These are phyloP conservation scores for Formica aserva DNA, from an alignment of 2,888 invertebrate genomes.

Conservation along the genomic window DNA sequence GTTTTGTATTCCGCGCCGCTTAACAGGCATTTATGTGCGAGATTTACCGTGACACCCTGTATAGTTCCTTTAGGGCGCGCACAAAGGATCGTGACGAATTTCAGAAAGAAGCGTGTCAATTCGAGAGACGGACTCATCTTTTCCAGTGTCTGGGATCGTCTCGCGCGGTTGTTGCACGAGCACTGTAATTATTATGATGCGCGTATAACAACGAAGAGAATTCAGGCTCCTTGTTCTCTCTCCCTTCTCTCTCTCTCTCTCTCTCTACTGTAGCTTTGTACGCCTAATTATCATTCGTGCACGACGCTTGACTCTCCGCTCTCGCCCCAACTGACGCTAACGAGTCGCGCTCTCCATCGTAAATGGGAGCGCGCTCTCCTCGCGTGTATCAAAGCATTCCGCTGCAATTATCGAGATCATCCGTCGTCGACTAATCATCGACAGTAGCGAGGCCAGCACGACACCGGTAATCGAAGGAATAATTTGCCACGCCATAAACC, in stretches of 20 bases:
- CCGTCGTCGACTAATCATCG: slow-evolving; percentile 52
- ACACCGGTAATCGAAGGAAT: slow-evolving; percentile 59
- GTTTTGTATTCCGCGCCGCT: neutral
- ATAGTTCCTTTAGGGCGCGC: slow-evolving; percentile 23
- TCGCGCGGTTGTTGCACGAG: slow-evolving; percentile 32
- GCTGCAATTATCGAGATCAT: slow-evolving; percentile 63
- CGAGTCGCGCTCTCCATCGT: slow-evolving; percentile 67
- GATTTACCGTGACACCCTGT: slow-evolving; percentile 22
- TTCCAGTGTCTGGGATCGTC: slow-evolving; percentile 31
- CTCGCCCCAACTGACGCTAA: slow-evolving; percentile 61
- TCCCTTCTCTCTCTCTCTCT: neutral
- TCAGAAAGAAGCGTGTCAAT: slow-evolving; percentile 51
- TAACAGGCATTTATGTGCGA: slow-evolving; percentile 10
- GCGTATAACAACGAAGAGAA: slow-evolving; percentile 22
- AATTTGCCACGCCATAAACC: slow-evolving; percentile 50
- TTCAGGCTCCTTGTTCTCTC: slow-evolving; percentile 41
- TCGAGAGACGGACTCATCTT: slow-evolving; percentile 42
- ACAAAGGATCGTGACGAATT: slow-evolving; percentile 49
- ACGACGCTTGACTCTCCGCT: slow-evolving; percentile 49
- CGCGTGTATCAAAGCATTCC: slow-evolving; percentile 51
- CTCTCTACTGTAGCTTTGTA: slow-evolving; percentile 57
- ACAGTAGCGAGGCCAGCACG: slow-evolving; percentile 2
- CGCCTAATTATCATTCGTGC: slow-evolving; percentile 71
- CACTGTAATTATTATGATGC: slow-evolving; percentile 48
- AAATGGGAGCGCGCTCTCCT: slow-evolving; percentile 67